Evolutionary conservation across 2,888 invertebrate species (phyloP), one percentile per base, ranked within the genome.

Genomic region (Pegoplata infirma): DNA sequence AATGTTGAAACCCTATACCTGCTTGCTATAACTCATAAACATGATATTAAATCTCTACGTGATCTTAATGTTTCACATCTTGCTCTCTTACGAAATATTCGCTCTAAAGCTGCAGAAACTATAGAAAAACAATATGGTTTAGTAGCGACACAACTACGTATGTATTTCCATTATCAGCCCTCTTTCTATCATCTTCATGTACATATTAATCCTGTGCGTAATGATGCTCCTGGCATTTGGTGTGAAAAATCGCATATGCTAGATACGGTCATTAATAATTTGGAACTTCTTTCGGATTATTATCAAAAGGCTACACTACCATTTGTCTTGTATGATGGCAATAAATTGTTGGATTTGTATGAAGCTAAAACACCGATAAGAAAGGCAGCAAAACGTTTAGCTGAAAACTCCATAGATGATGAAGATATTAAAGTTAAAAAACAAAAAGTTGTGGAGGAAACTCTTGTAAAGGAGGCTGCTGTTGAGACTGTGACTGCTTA

Each of bases 151-250:
- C 94, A 96, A 85, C 88, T 98, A 23, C 92, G 98, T 21, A 92
- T 96, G 78, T 99, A 95, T 88, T 88, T 98, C 0, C 98, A 99
- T 88, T 99, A 99, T 90, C 98, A 97, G 85, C 99, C 99, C 0
- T 96, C 98, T 0, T 99, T 97, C 90, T 98, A 98, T 90, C 98
- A 99, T 87, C 91, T 99, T 0, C 99, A 99, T 88, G 92, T 99
- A 0, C 99, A 99, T 89, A 96, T 98, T 85, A 96, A 96, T 10
- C 93, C 93, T 72, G 88, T 98, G 2, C 91, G 92, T 53, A 94
- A 94, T 90, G 95, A 96, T 83, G 94, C 95, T 0, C 94, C 96
- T 53, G 94, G 98, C 28, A 95, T 95, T 84, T 92, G 93, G 90
- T 93, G 94, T 12, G 97, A 97, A 87, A 94, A 94, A 85, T 94